A percentile compares a stretch with the other conserved stretches of the same genome.
These are phyloP conservation scores for Chymomyza procnemis DNA, from an alignment of 2,888 invertebrate genomes.

Conservation along the genomic window DNA sequence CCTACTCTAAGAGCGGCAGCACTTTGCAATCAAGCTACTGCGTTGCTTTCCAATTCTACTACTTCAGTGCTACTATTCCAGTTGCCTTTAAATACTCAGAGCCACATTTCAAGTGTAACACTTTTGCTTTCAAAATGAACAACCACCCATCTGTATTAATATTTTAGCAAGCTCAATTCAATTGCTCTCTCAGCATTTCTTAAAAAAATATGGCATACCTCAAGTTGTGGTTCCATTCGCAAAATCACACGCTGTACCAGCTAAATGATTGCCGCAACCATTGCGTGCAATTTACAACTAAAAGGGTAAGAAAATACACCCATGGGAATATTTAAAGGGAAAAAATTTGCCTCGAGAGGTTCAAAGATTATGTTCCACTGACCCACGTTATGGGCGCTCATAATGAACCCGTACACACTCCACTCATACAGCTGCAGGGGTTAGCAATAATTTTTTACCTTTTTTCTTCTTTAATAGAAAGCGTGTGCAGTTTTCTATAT, in stretches of 20 bases:
- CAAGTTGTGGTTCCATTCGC: neutral
- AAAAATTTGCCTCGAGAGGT: neutral
- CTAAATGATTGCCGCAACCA: neutral
- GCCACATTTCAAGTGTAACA: no score
- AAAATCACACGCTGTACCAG: neutral
- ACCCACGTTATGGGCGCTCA: conserved; percentile 18
- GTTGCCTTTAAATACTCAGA: no score
- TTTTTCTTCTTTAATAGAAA: conserved; percentile 33
- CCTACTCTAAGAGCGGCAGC: no score
- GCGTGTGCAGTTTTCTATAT: conserved; percentile 11
- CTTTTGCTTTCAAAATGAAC: no score
- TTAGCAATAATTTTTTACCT: conserved; percentile 25
- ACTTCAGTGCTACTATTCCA: no score
- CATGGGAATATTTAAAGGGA: neutral
- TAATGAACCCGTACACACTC: conserved; percentile 60
- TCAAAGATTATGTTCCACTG: neutral
- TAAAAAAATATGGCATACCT: neutral
- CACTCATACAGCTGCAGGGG: conserved; percentile 2
- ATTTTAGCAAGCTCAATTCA: no score
- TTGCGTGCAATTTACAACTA: neutral
- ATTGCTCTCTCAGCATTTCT: neutral
- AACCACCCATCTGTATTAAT: no score
- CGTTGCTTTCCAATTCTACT: no score
- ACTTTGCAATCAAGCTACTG: no score
- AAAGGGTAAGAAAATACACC: neutral